phyloP scores from a whole-genome alignment of 2,888 invertebrate genomes.

The Venustoraphidia nigricollis region DNA sequence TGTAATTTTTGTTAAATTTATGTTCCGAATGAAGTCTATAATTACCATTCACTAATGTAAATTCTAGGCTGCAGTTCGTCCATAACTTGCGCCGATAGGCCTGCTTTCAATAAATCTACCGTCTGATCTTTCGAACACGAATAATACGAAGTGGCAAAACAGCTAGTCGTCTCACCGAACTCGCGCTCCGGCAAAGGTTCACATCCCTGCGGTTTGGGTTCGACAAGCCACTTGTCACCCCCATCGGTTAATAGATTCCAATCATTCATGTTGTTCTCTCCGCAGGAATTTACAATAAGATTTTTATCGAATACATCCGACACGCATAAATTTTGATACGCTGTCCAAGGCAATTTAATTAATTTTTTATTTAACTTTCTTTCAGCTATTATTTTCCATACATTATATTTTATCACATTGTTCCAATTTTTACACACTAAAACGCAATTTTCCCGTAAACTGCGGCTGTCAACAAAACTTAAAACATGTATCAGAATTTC shows the following conservation, averaged over 20 bases:
- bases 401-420: no score
- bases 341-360: constrained; percentile 21
- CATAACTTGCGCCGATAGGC: constrained; percentile 26
- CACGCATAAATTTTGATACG: constrained; percentile 27
- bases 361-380: no score
- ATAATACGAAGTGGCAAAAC: constrained; percentile 37
- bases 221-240: constrained; percentile 31
- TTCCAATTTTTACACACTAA: no score
- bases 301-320: constrained; percentile 30
- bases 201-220: constrained; percentile 30
- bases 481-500: no score
- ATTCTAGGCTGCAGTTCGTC: constrained; percentile 35
- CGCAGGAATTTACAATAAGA: constrained; percentile 34
- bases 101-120: constrained; percentile 26
- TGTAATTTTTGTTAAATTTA: no score
- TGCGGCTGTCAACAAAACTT: no score
- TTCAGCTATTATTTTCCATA: no score
- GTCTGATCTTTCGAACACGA: constrained; percentile 31
- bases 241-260: constrained; percentile 27
- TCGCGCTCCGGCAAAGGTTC: constrained; percentile 26
- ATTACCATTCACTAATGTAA: constrained; percentile 29
- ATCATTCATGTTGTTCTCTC: constrained; percentile 23
- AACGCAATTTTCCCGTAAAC: no score
- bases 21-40: neutral
- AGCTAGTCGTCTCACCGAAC: constrained; percentile 26